These are phyloP conservation scores for Aleadryas rufinucha DNA, from an alignment of 2,113 vertebrate species.

Conservation along the genomic window DNA sequence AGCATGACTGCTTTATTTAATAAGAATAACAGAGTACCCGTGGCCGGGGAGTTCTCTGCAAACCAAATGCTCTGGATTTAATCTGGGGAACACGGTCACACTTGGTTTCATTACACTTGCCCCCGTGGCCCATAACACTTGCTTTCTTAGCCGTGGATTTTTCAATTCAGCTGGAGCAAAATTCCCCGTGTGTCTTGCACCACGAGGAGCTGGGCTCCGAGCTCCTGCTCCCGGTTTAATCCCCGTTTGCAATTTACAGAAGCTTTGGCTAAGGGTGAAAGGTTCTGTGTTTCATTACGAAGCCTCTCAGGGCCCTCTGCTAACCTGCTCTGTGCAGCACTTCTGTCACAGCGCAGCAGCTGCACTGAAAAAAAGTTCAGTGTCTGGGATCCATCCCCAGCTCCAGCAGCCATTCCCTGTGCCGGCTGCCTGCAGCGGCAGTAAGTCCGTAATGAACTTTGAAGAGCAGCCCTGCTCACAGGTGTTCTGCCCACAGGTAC, in stretches of 20 bases:
- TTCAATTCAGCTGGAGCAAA: not conserved
- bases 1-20: conserved; percentile 24
- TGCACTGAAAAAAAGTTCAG: not conserved
- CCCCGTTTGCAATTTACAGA: conserved; percentile 16
- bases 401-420: not conserved
- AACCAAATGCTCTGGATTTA: not conserved
- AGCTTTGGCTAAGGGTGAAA: conserved; percentile 44
- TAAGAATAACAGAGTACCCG: not conserved
- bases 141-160: not conserved
- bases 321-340: not conserved
- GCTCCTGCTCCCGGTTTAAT: conserved; percentile 21
- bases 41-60: not conserved
- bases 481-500: not conserved
- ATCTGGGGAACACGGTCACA: not conserved
- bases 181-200: not conserved
- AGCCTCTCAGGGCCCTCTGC: not conserved
- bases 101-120: not conserved
- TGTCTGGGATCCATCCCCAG: not conserved
- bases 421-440: not conserved
- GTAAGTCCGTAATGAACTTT: not conserved
- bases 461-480: not conserved
- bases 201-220: not conserved
- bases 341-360: not conserved
- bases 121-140: not conserved
- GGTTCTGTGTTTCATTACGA: conserved; percentile 9